Evolutionary conservation across 2,888 invertebrate species (phyloP), one percentile per base, ranked within the genome.

Genomic region (Melanchra persicariae): DNA sequence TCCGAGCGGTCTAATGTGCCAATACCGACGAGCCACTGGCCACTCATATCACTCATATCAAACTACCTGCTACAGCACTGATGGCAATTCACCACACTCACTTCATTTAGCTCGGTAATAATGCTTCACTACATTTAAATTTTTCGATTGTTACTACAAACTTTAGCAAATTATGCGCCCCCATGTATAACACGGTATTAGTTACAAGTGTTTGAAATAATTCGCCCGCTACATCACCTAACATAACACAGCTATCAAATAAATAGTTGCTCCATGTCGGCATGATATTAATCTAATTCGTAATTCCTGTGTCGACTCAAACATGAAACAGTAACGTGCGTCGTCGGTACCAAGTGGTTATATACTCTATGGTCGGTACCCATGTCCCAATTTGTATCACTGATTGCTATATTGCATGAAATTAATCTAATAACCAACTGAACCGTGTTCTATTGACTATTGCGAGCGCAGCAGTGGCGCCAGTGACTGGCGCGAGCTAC

Each of bases 391-490:
- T 63, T 79, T 49, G 37, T 58, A 30, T 54, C 52, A 24, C 55
- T 62, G 61, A 74, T 75, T 69, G 26, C 61, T 65, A 19, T 58
- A 57, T 65, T 24, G 66, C 49, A 54, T 66, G 40, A 65, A 54
- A 80, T 65, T 0, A 78, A 80, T 81, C 40, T 65, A 62, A 64
- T 58, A 49, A 74, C 30, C 55, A 52, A 69, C n/a, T 54, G 69
- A 75, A 80, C 61, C 70, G 51, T 65, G 47, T 51, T 55, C 43
- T 47, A 66, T 64, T 58, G 57, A 65, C 62, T 61, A 65, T 30
- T 45, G 26, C 43, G 34, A 61, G 51, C 37, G 43, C 26, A 61
- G 60, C 45, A 54, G 24, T 64, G 26, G 55, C 43, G 60, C 45
- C 26, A 73, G 79, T 40, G 26, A 1, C 55, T 22, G 26, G 43